These are phyloP conservation scores for Myrmecophaga tridactyla DNA, from an alignment of 2,113 vertebrate species.

Conservation along the genomic window DNA sequence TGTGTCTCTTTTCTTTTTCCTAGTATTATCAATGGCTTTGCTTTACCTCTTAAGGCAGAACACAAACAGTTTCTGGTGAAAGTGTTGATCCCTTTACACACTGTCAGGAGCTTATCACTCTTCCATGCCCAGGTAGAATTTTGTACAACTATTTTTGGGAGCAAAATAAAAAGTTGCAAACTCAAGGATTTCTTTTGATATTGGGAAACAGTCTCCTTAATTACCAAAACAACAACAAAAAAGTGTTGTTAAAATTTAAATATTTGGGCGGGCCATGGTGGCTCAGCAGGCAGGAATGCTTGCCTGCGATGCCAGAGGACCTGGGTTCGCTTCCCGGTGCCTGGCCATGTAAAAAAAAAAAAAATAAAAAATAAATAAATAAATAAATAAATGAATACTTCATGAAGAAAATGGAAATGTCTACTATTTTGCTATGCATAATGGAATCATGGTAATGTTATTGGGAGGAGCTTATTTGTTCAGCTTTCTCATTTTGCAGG, in stretches of 20 bases:
- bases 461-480: not conserved
- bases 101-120: constrained; percentile 98
- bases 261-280: too few species aligned
- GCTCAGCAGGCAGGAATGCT: too few species aligned
- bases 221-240: not conserved
- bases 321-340: too few species aligned
- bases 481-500: not conserved
- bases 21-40: constrained; percentile 99
- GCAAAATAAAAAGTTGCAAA: not conserved
- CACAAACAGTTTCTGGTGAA: constrained; percentile 99
- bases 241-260: constrained; percentile 23
- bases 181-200: not conserved
- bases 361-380: too few species aligned
- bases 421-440: not conserved
- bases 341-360: too few species aligned
- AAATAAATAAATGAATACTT: too few species aligned
- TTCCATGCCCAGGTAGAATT: constrained; percentile 97
- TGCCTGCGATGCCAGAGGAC: too few species aligned
- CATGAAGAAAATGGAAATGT: not conserved
- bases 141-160: constrained; percentile 50
- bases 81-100: constrained; percentile 98
- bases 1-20: constrained; percentile 72
- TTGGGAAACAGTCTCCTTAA: not conserved
- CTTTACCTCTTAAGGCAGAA: constrained; percentile 98
- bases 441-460: not conserved